Base-by-base conservation (phyloP, 2,888 invertebrate genomes). In the Andrena hattorfiana region DNA sequence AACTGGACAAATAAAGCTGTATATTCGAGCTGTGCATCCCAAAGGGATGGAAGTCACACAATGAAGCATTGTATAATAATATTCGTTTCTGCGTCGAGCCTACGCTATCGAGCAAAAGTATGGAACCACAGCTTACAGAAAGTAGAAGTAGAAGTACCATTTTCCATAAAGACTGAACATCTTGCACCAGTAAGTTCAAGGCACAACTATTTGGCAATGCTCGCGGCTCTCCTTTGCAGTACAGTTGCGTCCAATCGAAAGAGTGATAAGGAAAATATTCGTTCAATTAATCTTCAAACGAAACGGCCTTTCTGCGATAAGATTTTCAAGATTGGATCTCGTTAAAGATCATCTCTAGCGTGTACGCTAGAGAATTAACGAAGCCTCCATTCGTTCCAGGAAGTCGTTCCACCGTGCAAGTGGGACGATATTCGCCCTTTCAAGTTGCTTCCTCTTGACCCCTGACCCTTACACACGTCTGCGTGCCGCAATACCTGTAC, bases 381-480 rank as follows among this genome's bases (percentile, higher is more conserved):
- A 79, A 82, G 32, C 74, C 28, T 54, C 32, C 60, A 59, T 70
- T 74, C 78, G 32, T 78, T 67, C 48, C 28, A 8, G 56, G 5
- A 35, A 54, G 51, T 62, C 28, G 42, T 67, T 66, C 49, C 70
- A 16, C 56, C 56, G 48, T 60, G n/a, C 1, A 59, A 26, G n/a
- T 48, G 74, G 63, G 42, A 59, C 42, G 51, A 26, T 20, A 48
- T 62, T 49, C 59, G 35, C 60, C 74, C 35, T 71, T 60, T 35
- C 32, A 62, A 59, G 42, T 35, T 59, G 35, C 63, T 73, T 74
- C 78, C 74, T 81, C 77, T 84, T 86, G 85, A 90, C 87, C 89
- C 78, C 77, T 90, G 89, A 90, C 85, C 83, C 81, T 84, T 86
- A 51, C 49, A 5, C 28, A 51, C 48, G 56, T 67, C 64, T 8